phyloP scores from a whole-genome alignment of 2,797 vertebrate species.

The Cynodonichthys magdalenae region DNA sequence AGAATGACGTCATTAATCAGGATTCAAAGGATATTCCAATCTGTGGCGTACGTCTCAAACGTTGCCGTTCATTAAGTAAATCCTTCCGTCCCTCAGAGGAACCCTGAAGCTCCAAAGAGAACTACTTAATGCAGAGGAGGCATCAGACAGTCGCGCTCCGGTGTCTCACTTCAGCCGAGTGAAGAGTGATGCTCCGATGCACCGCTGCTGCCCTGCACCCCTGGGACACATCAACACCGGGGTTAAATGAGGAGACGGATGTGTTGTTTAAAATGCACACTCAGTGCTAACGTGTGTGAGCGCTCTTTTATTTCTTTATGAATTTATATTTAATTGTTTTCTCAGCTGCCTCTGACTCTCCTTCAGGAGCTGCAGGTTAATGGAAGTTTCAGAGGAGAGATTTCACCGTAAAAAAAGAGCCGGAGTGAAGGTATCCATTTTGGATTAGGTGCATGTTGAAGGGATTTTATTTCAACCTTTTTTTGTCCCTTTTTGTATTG shows the following conservation, averaged over 20 bases:
- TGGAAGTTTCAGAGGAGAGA: neutral
- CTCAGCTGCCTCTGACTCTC: neutral
- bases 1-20: neutral
- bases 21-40: conserved; percentile 10
- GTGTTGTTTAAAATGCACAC: conserved; percentile 12
- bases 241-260: conserved; percentile 32
- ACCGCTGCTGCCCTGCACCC: neutral
- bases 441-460: neutral
- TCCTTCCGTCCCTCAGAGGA: conserved; percentile 3
- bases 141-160: conserved; percentile 16
- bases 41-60: conserved; percentile 12
- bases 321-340: neutral
- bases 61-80: conserved; percentile 21
- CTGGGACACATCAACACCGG: conserved; percentile 17
- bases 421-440: neutral
- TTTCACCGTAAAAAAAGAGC: neutral
- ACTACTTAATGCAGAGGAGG: conserved; percentile 19
- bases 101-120: conserved; percentile 18
- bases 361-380: neutral
- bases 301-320: neutral
- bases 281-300: neutral
- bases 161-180: conserved; percentile 17
- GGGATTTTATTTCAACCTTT: neutral
- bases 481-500: neutral
- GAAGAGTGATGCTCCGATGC: conserved; percentile 16